phyloP scores from a whole-genome alignment of 1,140 invertebrate species.

The Saccostrea echinata region DNA sequence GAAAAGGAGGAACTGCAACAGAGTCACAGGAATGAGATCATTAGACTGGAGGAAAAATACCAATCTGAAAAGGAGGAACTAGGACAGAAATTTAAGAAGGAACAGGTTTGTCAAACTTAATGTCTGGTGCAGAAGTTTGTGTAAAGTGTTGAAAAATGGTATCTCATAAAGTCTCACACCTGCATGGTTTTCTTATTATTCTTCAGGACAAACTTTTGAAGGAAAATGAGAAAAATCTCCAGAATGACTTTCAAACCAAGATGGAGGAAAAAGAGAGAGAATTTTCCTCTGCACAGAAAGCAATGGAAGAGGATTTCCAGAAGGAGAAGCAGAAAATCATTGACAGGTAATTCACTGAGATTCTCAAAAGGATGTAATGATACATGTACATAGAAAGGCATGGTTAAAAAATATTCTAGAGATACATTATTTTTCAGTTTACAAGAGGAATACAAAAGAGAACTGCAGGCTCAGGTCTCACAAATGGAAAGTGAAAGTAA shows the following conservation, averaged over 20 bases:
- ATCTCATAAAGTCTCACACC: background rate
- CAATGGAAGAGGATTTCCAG: conserved; percentile 45
- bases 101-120: conserved; percentile 41
- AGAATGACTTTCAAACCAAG: background rate
- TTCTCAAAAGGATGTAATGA: background rate
- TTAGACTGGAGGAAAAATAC: conserved; percentile 51
- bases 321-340: conserved; percentile 53
- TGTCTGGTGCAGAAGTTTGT: too few species aligned
- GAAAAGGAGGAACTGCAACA: conserved; percentile 48
- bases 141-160: too few species aligned
- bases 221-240: conserved; percentile 7
- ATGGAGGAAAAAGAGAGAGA: background rate
- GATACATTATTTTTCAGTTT: conserved; percentile 11
- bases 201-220: conserved; percentile 9
- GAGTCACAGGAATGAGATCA: conserved; percentile 49
- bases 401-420: background rate
- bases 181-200: background rate
- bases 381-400: background rate
- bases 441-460: conserved; percentile 47
- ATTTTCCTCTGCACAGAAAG: conserved; percentile 47
- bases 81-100: conserved; percentile 45
- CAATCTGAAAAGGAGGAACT: conserved; percentile 48
- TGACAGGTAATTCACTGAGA: conserved; percentile 23
- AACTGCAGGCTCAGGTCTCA: conserved; percentile 47
- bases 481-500: conserved; percentile 31